Base-by-base conservation (phyloP, 2,797 vertebrate species). In the Dicrostonyx torquatus region DNA sequence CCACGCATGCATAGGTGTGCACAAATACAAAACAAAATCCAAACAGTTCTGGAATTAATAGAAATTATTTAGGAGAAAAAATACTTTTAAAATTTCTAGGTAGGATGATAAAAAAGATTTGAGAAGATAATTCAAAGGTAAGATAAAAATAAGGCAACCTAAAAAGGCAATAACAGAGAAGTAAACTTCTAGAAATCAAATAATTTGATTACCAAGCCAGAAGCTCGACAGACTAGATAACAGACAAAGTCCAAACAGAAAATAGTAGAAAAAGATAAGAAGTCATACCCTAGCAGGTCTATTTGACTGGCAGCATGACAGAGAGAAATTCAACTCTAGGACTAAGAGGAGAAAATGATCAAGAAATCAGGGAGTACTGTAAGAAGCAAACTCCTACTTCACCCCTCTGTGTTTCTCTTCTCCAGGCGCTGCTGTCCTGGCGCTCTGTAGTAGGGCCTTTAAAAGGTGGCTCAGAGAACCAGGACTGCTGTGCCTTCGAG, bases 91-190 rank as follows among this genome's bases (percentile, higher is more conserved):
- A 80, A 73, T 77, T 93, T 93, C 76, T 75, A 80, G 76, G 62
- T 91, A 76, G 31, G 34, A 94, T 78, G 89, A 77, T 96, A 29
- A 70, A 70, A 96, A 78, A 82, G 37, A 87, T 15, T 50, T 87
- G 43, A 93, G 40, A 91, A 93, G 66, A 66, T 17, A 85, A 2
- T 72, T 26, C 18, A 95, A 31, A 18, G 10, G 20, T 79, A 75
- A 96, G 68, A 85, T 58, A 95, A 9, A 40, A 87, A 88, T 22
- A 87, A 70, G 37, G 48, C 20, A 91, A 48, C 43, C 60, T 40
- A 15, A 87, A 89, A 77, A 92, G 43, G 70, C 15, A 79, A 75
- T 50, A 75, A 85, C 12, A 66, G 55, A 94, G 66, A 60, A 90
- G 77, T 83, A 75, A 88, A 88, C 18, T 70, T 91, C 73, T n/a